Evolutionary conservation across 2,113 vertebrate species (phyloP).

Genomic region (Piaya cayana): DNA sequence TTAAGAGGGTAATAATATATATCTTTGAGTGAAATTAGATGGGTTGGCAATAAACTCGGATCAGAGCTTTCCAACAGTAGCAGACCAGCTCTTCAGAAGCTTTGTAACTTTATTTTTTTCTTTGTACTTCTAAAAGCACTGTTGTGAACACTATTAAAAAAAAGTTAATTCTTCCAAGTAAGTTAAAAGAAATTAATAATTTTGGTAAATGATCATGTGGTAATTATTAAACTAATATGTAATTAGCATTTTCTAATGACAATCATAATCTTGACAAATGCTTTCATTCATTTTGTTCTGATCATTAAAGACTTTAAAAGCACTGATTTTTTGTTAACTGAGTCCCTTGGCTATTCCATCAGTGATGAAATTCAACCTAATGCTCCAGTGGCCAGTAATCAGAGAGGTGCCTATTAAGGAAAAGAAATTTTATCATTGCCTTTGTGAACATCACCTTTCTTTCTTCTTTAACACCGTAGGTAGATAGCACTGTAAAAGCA

Average conservation of each 20-base stretch:
- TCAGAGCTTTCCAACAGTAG: not conserved
- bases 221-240: slow-evolving; percentile 67
- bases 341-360: slow-evolving; percentile 82
- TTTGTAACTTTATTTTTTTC: not conserved
- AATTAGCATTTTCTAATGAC: slow-evolving; percentile 70
- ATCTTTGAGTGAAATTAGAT: not conserved
- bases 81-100: not conserved
- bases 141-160: not conserved
- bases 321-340: slow-evolving; percentile 80
- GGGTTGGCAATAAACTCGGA: slow-evolving; percentile 7
- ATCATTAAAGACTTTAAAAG: slow-evolving; percentile 65
- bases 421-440: slow-evolving; percentile 75
- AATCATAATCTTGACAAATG: slow-evolving; percentile 65
- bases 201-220: slow-evolving; percentile 58
- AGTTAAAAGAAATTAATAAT: slow-evolving; percentile 47
- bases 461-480: slow-evolving; percentile 57
- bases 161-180: slow-evolving; percentile 37
- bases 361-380: slow-evolving; percentile 76
- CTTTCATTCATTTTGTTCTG: slow-evolving; percentile 60
- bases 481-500: slow-evolving; percentile 38
- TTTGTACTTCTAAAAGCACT: not conserved
- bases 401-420: slow-evolving; percentile 75
- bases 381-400: slow-evolving; percentile 75
- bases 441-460: slow-evolving; percentile 68
- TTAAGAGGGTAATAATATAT: not conserved